Evolutionary conservation across 2,113 vertebrate genomes (phyloP), one percentile per base, ranked within the genome.

Genomic region (Tyrannus savana): DNA sequence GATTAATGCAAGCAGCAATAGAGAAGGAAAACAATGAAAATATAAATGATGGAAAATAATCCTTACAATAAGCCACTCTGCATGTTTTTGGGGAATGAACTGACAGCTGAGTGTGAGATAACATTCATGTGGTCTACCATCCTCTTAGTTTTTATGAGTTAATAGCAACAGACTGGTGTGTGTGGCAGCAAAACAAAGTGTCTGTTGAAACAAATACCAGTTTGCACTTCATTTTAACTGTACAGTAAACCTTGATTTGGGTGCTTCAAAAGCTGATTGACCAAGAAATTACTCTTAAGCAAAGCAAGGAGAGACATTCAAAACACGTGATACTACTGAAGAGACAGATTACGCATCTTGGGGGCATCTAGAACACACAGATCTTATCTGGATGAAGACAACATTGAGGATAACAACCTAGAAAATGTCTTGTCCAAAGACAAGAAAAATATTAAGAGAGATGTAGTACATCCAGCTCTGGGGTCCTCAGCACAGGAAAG

Each of bases 11-110:
- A 83, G 55, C 71, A 88, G 67, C 35, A 37, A 19, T 6, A 77
- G 35, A 90, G 63, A 90, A 87, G 31, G 19, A 91, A 94, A 94
- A 91, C 49, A 95, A 62, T 55, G 84, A 91, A 91, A 79, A 9
- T 41, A 85, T 49, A 76, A 74, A 73, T 41, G 24, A 87, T 53
- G 55, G 60, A 63, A 77, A 96, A 86, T 53, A 96, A 49, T 67
- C 35, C 46, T 87, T 49, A 64, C n/a, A 35, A 47, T 55, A 74
- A 84, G 39, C 9, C 42, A 58, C 41, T 76, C 31, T 69, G 16
- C 16, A 14, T 59, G 52, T 44, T 94, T 95, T 50, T 50, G 59
- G 50, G 59, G 87, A 76, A 79, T 19, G 39, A 87, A 50, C 17
- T 13, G 39, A 66, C 59, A 82, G 46, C 39, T 41, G 35, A 83